Percentiles rank a stretch among this genome's conserved stretches.
phyloP scores from a whole-genome alignment of 1,140 invertebrate genomes.

The Colletes latitarsis region DNA sequence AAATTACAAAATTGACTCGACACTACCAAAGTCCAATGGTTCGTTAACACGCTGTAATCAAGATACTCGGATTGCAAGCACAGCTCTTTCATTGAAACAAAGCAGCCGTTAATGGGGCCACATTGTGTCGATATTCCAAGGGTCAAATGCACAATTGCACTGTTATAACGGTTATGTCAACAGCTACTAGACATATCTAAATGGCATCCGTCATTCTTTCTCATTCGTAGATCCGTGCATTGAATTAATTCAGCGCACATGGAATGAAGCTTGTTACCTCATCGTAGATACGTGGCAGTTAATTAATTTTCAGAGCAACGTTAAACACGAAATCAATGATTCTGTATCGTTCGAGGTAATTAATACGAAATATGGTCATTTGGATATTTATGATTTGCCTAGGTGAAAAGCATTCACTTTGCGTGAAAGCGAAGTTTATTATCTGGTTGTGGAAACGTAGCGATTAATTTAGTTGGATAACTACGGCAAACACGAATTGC shows the following conservation, averaged over 20 bases:
- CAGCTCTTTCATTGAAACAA: conserved; percentile 24
- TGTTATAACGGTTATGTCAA: neutral
- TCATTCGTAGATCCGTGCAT: too few species aligned
- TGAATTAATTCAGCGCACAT: neutral
- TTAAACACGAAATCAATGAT: neutral
- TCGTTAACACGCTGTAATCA: conserved; percentile 13
- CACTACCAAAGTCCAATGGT: neutral
- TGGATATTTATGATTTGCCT: too few species aligned
- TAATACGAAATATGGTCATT: too few species aligned
- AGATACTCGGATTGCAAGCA: conserved; percentile 11
- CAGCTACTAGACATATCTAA: neutral
- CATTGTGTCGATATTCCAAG: conserved; percentile 1
- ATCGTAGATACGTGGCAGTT: neutral
- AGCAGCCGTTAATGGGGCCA: conserved; percentile 10
- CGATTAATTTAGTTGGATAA: too few species aligned
- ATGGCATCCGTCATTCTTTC: neutral
- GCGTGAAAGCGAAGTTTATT: too few species aligned
- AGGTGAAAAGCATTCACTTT: too few species aligned
- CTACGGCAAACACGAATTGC: too few species aligned
- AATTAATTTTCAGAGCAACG: neutral
- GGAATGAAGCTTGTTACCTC: neutral
- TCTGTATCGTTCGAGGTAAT: too few species aligned
- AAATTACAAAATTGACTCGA: conserved; percentile 27
- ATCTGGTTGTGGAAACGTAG: too few species aligned
- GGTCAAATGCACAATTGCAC: conserved; percentile 5